A percentile compares a stretch with the other conserved stretches of the same genome.
Conservation (phyloP, 2,113 vertebrate species). For the Micronycteris hirsuta region DNA sequence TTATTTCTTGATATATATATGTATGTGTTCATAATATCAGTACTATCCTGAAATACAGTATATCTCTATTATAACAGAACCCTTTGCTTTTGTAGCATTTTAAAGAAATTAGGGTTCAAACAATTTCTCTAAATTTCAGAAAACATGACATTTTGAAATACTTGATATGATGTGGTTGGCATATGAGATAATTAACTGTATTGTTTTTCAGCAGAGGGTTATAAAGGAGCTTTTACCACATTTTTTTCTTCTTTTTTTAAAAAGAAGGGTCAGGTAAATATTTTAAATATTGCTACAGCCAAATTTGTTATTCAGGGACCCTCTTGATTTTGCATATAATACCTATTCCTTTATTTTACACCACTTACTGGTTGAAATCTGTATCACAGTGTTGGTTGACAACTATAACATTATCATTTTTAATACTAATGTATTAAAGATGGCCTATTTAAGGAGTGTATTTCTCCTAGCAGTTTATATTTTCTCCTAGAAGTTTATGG, state of each 20-base stretch:
- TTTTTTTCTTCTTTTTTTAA: not conserved
- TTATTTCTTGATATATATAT: constrained; percentile 4
- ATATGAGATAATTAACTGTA: not conserved
- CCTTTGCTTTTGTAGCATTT: constrained; percentile 20
- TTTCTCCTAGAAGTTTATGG: not conserved
- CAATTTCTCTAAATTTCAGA: constrained; percentile 14
- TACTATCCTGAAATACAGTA: not conserved
- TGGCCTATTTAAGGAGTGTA: not conserved
- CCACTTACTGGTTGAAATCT: not conserved
- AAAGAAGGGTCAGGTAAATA: not conserved
- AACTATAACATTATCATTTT: not conserved
- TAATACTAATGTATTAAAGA: constrained; percentile 18
- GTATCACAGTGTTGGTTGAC: not conserved
- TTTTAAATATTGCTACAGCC: not conserved
- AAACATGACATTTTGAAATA: constrained; percentile 33
- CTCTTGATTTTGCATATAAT: not conserved
- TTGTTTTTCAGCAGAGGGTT: not conserved
- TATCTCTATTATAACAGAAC: not conserved
- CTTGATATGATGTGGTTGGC: not conserved
- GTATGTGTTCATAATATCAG: not conserved
- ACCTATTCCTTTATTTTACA: not conserved
- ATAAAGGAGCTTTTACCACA: not conserved
- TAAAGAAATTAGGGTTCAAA: not conserved
- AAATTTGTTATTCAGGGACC: constrained; percentile 1
- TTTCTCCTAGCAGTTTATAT: not conserved